Conservation (phyloP, 2,797 vertebrate genomes). For the Thaleichthys pacificus region DNA sequence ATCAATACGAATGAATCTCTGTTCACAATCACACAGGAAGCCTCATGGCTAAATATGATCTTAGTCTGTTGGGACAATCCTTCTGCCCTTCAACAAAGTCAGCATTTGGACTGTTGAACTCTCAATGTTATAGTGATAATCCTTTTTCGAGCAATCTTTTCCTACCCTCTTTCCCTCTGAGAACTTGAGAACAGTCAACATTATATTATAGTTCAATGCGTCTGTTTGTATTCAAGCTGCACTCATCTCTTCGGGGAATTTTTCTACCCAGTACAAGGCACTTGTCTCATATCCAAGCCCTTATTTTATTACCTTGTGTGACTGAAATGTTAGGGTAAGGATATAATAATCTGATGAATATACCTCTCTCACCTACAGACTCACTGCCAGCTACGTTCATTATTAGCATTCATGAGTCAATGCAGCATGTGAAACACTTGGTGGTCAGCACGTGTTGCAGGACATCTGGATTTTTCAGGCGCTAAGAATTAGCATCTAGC, state of each 20-base stretch:
- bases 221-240: constrained; percentile 64
- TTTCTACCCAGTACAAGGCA: constrained; percentile 52
- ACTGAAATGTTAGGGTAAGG: constrained; percentile 57
- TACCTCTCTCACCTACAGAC: constrained; percentile 7
- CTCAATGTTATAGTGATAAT: constrained; percentile 74
- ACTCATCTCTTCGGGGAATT: constrained; percentile 69
- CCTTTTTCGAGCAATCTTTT: constrained; percentile 76
- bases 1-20: constrained; percentile 73
- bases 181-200: constrained; percentile 69
- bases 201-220: constrained; percentile 70
- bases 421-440: not conserved
- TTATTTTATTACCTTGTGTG: constrained; percentile 55
- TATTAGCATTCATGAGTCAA: constrained; percentile 3
- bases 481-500: constrained; percentile 51
- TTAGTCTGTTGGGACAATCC: constrained; percentile 62
- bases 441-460: no score
- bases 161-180: constrained; percentile 56
- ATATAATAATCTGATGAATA: constrained; percentile 28
- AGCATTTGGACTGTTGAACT: constrained; percentile 78
- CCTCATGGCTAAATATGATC: constrained; percentile 77
- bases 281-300: constrained; percentile 66
- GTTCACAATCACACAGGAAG: constrained; percentile 73
- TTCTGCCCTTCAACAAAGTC: constrained; percentile 81
- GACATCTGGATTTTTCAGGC: not conserved
- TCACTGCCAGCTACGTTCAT: constrained; percentile 1